Evolutionary conservation across 1,140 invertebrate species (phyloP), one percentile per base, ranked within the genome.

Genomic region (Acromyrmex charruanus): DNA sequence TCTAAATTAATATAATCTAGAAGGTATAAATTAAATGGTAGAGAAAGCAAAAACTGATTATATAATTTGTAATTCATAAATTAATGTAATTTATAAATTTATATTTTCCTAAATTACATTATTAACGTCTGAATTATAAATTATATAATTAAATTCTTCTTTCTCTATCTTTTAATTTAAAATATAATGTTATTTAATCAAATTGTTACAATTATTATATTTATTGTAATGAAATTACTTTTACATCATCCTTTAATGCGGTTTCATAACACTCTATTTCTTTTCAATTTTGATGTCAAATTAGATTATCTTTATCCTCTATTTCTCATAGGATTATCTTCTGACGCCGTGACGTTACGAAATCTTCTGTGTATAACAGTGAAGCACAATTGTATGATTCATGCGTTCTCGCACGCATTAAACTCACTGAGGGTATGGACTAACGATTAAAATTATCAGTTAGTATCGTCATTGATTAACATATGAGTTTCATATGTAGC

Each of bases 401-500:
- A 79, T 72, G 31, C 3, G 61, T 10, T 10, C 18, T 69, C 44
- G 35, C 79, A 39, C 74, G 74, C 61, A 44, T 61, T 81, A 72
- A 89, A 72, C 53, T 68, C 31, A 86, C 12, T n/a, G 44, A 44
- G 16, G 53, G 61, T 51, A 74, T 25, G 28, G 66, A 87, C 61
- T 74, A 74, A 77, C 51, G 58, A 14, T 69, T 66, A 18, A 69
- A 68, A 87, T 87, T 77, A 87, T 74, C 69, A 18, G n/a, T 35
- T 59, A 44, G 21, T 63, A 89, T 85, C 65, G 61, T 65, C 61
- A 44, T 87, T 89, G 87, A 90, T 90, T 92, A 92, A 61, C 88
- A 89, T 87, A 90, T 86, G 85, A 75, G 89, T 91, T 91, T 88
- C 86, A 89, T 86, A 79, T 81, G 14, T 81, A 68, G 12, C 9